Conservation (phyloP, 1,140 invertebrate genomes). For the Oreohelix idahoensis region DNA sequence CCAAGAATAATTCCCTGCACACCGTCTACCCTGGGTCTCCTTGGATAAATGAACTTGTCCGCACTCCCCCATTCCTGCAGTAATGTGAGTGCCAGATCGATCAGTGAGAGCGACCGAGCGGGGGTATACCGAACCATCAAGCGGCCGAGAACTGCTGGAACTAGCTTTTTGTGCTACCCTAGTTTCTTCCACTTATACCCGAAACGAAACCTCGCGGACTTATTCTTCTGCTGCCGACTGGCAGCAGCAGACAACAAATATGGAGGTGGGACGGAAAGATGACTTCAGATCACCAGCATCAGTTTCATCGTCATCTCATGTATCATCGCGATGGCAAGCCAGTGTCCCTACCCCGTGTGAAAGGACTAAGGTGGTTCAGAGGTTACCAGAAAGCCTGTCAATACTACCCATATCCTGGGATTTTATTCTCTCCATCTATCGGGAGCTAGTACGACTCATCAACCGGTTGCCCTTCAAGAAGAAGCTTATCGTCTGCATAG, state of each 20-base stretch:
- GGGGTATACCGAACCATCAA: neutral
- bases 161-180: neutral
- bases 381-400: constrained; percentile 19
- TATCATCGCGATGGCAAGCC: constrained; percentile 12
- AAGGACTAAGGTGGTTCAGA: constrained; percentile 1
- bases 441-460: constrained; percentile 47
- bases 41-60: neutral
- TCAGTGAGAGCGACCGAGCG: neutral
- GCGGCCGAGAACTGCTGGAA: neutral
- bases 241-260: constrained; percentile 12
- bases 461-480: constrained; percentile 48
- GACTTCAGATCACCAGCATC: neutral
- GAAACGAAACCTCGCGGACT: constrained; percentile 6
- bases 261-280: constrained; percentile 17
- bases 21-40: neutral
- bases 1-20: neutral
- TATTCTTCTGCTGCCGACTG: constrained; percentile 11
- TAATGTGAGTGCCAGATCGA: neutral
- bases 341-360: constrained; percentile 20
- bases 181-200: neutral
- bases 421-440: constrained; percentile 40
- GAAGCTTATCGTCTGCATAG: constrained; percentile 51
- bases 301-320: neutral
- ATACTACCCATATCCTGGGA: constrained; percentile 50
- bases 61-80: neutral